These are phyloP conservation scores for Lutjanus erythropterus DNA, from an alignment of 2,113 vertebrate species.

Conservation along the genomic window DNA sequence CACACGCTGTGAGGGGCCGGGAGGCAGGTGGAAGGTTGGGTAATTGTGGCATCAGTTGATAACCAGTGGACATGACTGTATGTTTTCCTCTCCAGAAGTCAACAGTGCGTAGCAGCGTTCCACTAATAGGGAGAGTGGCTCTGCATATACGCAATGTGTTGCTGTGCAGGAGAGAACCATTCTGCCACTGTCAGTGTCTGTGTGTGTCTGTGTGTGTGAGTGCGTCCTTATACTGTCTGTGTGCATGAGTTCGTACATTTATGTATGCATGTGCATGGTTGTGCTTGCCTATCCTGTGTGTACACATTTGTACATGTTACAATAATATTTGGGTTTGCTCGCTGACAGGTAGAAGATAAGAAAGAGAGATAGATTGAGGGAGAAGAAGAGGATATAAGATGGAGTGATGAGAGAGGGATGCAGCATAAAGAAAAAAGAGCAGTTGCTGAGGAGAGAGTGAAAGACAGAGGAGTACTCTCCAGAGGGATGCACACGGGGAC, in stretches of 20 bases:
- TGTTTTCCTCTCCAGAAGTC: slow-evolving; percentile 79
- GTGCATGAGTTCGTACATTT: slow-evolving; percentile 49
- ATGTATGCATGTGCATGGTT: slow-evolving; percentile 45
- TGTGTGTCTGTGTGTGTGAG: slow-evolving; percentile 39
- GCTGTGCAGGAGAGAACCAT: slow-evolving; percentile 78
- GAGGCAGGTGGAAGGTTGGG: slow-evolving; percentile 55
- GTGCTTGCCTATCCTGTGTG: slow-evolving; percentile 26
- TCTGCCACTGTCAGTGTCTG: slow-evolving; percentile 55
- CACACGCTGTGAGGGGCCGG: slow-evolving; percentile 1
- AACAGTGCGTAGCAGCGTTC: slow-evolving; percentile 73
- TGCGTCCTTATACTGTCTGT: slow-evolving; percentile 32
- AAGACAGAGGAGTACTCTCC: slow-evolving; percentile 68
- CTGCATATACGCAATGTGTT: slow-evolving; percentile 83
- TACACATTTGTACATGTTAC: slow-evolving; percentile 37
- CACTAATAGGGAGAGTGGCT: slow-evolving; percentile 83
- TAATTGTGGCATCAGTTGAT: slow-evolving; percentile 73
- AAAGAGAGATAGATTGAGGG: slow-evolving; percentile 21
- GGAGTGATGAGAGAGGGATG: slow-evolving; percentile 40
- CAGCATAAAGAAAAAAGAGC: slow-evolving; percentile 44
- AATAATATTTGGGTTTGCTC: slow-evolving; percentile 36
- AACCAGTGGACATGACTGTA: slow-evolving; percentile 67
- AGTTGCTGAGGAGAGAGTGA: slow-evolving; percentile 57
- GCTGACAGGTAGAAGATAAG: slow-evolving; percentile 53
- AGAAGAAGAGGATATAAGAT: slow-evolving; percentile 30
- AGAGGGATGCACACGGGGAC: slow-evolving; percentile 64